A percentile compares a stretch with the other conserved stretches of the same genome.
Evolutionary conservation across 2,888 invertebrate species (phyloP).

Genomic region (Odontocerum albicorne): DNA sequence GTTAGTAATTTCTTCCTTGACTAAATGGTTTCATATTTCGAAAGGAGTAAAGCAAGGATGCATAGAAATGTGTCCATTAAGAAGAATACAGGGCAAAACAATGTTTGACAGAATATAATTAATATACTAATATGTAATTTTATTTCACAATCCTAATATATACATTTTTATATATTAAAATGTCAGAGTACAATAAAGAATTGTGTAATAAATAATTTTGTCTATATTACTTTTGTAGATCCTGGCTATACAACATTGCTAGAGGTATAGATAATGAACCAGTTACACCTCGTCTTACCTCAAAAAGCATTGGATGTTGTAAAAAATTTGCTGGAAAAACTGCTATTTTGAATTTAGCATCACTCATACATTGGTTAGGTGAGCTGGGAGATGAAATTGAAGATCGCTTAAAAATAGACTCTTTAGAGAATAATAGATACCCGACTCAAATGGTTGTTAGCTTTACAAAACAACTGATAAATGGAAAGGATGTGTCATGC

Average conservation of each 20-base stretch:
- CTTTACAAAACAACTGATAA: slow-evolving; percentile 60
- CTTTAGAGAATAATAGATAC: slow-evolving; percentile 75
- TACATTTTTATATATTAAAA: too few species aligned
- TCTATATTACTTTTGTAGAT: too few species aligned
- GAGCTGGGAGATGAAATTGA: slow-evolving; percentile 81
- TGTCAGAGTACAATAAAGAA: too few species aligned
- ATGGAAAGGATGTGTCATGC: slow-evolving; percentile 59
- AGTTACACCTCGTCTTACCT: slow-evolving; percentile 79
- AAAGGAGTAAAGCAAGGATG: too few species aligned
- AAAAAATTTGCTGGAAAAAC: slow-evolving; percentile 88
- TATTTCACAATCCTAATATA: too few species aligned
- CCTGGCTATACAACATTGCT: slow-evolving; percentile 84
- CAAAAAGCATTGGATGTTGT: slow-evolving; percentile 94
- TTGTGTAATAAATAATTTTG: too few species aligned
- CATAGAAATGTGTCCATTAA: too few species aligned
- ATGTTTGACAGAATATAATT: too few species aligned
- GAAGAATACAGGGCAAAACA: too few species aligned
- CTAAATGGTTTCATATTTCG: too few species aligned
- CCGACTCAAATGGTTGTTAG: slow-evolving; percentile 80
- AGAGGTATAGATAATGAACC: slow-evolving; percentile 86
- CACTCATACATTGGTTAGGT: slow-evolving; percentile 76
- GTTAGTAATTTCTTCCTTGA: too few species aligned
- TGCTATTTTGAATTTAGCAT: slow-evolving; percentile 66
- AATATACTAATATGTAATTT: too few species aligned
- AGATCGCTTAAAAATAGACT: slow-evolving; percentile 80